A percentile compares a stretch with the other conserved stretches of the same genome.
Conservation (phyloP, 2,113 vertebrate species). For the Toxotes chatareus region DNA sequence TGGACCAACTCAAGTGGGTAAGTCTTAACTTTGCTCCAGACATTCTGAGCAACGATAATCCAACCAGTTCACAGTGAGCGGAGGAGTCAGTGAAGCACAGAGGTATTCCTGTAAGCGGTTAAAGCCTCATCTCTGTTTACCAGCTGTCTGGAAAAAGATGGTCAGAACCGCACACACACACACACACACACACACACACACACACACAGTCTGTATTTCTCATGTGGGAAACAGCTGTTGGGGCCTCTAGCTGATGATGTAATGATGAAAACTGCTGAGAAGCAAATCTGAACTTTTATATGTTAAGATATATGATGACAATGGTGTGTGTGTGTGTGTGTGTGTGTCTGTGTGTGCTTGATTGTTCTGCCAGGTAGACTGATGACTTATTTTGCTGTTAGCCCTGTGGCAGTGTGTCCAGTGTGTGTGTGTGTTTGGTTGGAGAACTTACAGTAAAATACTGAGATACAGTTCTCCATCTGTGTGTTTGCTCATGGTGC, state of each 20-base stretch:
- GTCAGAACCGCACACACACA: constrained; percentile 10
- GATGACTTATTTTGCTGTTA: constrained; percentile 18
- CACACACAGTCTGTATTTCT: constrained; percentile 7
- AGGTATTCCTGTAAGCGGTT: neutral
- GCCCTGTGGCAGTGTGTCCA: neutral
- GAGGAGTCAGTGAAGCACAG: too few relatives aligned
- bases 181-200: constrained; percentile 10
- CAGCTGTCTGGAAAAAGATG: constrained; percentile 48
- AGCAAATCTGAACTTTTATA: constrained; percentile 13
- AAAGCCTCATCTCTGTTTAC: constrained; percentile 5
- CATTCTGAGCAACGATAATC: neutral
- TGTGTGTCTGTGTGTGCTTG: neutral
- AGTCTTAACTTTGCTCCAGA: neutral
- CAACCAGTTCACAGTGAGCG: neutral
- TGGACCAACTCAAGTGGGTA: too few relatives aligned
- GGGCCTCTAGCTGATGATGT: constrained; percentile 15
- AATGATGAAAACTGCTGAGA: constrained; percentile 16
- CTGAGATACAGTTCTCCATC: neutral
- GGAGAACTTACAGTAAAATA: neutral
- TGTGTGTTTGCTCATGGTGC: neutral
- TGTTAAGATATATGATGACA: neutral
- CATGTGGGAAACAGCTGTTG: constrained; percentile 59
- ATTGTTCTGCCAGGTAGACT: constrained; percentile 26
- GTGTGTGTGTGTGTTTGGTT: neutral
- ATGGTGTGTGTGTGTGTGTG: neutral